Evolutionary conservation across 2,888 invertebrate species (phyloP), one percentile per base, ranked within the genome.

Genomic region (Dryomyza anilis): DNA sequence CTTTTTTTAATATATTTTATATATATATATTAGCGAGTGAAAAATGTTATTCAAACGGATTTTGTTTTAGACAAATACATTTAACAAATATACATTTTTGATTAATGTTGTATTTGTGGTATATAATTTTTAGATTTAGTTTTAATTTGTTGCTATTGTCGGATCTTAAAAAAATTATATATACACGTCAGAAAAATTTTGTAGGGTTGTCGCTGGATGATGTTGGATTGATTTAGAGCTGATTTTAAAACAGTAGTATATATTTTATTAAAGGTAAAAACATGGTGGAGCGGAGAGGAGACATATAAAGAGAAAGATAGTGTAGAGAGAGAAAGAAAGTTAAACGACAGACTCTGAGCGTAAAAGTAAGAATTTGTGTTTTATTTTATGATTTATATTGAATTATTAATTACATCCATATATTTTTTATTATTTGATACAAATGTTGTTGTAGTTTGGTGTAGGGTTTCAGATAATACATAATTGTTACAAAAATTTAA

Each of bases 131-230:
- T 30, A 10, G 36, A 25, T 50, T 59, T n/a, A 45, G 48, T 67
- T n/a, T 39, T 7, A 43, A 43, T 29, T 61, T 55, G 27, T 39
- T 39, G 19, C 52, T 56, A 59, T 67, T 67, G 62, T 65, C 64
- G 60, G 65, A 73, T 71, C 72, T 71, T 71, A 68, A 73, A 77
- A 81, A 81, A 81, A 81, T 81, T 81, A 81, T 81, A 81, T 80
- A 79, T 82, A 81, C 74, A 81, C 82, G 81, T 81, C 82, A 78
- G 75, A 63, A 64, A 66, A 67, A 68, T 70, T 74, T 65, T 68
- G 65, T 58, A 57, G 62, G 60, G 53, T 53, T 53, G 53, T 29
- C 21, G n/a, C 30, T 56, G 14, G 39, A 39, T 29, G 33, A n/a
- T n/a, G n/a, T n/a, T n/a, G n/a, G n/a, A n/a, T n/a, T n/a, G n/a